Evolutionary conservation across 2,113 vertebrate species (phyloP), one percentile per base, ranked within the genome.

Genomic region (Burhinus oedicnemus): DNA sequence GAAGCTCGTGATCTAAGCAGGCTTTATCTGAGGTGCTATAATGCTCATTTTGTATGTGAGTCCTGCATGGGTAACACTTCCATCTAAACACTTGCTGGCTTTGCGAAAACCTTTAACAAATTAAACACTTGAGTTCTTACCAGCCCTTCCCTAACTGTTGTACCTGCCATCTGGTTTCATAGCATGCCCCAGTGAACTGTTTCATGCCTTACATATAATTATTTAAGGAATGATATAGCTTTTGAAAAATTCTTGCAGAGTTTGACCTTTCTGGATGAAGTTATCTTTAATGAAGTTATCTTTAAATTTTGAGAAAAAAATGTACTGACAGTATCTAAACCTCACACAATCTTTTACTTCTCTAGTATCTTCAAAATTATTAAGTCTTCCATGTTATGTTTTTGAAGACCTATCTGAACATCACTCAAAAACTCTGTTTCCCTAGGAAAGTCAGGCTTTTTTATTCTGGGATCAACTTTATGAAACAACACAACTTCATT

Each of bases 11-110:
- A 95, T 76, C 88, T 98, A 82, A 61, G 97, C 89, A 98, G 98
- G 7, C 98, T 98, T 92, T 99, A 98, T 68, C 98, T 97, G n/a
- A 98, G 97, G 72, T 98, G 97, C 76, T 80, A 55, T 71, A 98
- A 98, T 61, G 96, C 97, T 83, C 96, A 95, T 27, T 98, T 94
- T 72, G 89, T 97, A 21, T 98, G 97, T 69, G 79, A 98, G 29
- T 76, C 97, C 15, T 99, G 97, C 52, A 26, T 40, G 49, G 34
- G 55, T 77, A 98, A 97, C 2, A 21, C 2, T 14, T 98, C 96
- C 16, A 96, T 98, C 51, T 5, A 58, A 61, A 98, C 90, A 98
- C 55, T 54, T 92, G 17, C 26, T 93, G 57, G 96, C 98, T 61
- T 98, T 98, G 90, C 5, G 18, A 96, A 27, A 85, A 36, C 38